Percentiles rank a stretch among this genome's conserved stretches.
These are phyloP conservation scores for Heliconius ethilla DNA, from an alignment of 2,888 invertebrate species.

Conservation along the genomic window DNA sequence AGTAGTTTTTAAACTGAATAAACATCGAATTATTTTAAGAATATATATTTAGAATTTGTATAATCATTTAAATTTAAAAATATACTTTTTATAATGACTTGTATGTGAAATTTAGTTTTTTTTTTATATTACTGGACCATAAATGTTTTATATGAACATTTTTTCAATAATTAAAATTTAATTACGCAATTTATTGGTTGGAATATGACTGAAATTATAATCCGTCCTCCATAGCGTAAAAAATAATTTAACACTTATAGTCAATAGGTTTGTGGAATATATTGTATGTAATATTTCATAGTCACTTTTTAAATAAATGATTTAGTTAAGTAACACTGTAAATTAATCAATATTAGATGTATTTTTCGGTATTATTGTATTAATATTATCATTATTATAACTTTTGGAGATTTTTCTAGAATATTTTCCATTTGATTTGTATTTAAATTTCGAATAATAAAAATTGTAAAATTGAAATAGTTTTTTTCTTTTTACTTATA, in stretches of 20 bases:
- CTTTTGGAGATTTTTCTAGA: constrained; percentile 52
- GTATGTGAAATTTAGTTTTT: not conserved
- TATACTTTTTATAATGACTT: not conserved
- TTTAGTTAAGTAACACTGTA: constrained; percentile 51
- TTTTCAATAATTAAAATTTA: constrained; percentile 29
- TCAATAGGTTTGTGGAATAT: constrained; percentile 41
- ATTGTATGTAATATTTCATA: constrained; percentile 44
- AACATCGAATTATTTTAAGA: constrained; percentile 13
- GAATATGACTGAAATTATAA: constrained; percentile 40
- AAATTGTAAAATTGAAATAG: constrained; percentile 56
- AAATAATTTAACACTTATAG: constrained; percentile 32
- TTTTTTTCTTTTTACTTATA: constrained; percentile 29
- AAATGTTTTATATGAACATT: constrained; percentile 13
- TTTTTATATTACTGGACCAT: constrained; percentile 13
- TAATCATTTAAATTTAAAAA: not conserved
- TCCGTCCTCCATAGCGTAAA: constrained; percentile 31
- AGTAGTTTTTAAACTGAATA: not conserved
- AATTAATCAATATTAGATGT: constrained; percentile 52
- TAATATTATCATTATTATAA: constrained; percentile 21
- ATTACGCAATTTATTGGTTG: constrained; percentile 15
- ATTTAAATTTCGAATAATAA: constrained; percentile 75
- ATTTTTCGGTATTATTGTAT: constrained; percentile 42
- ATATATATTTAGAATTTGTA: constrained; percentile 10
- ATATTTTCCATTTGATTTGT: constrained; percentile 69
- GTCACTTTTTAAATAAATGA: constrained; percentile 47